Evolutionary conservation across 2,888 invertebrate species (phyloP).

Genomic region (Vanessa cardui): DNA sequence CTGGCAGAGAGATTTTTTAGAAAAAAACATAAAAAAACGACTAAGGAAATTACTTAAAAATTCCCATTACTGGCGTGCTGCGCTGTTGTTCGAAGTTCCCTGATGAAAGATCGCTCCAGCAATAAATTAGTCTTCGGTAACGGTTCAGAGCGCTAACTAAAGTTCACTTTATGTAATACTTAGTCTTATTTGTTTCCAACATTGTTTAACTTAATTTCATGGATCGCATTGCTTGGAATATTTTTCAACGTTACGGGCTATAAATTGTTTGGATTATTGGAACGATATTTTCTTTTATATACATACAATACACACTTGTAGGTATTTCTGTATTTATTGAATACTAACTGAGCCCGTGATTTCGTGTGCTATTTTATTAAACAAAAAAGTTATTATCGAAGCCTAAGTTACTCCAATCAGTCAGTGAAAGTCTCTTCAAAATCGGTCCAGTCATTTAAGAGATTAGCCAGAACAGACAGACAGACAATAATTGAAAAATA

Average conservation of each 20-base stretch:
- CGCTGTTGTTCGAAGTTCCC: conserved; percentile 18
- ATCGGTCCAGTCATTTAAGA: no score
- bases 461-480: no score
- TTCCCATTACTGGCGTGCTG: conserved; percentile 23
- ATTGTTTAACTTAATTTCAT: conserved; percentile 9
- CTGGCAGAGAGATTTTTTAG: conserved; percentile 35
- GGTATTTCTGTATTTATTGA: no score
- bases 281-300: no score
- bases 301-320: no score
- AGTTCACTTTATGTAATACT: conserved; percentile 9
- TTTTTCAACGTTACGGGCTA: background rate
- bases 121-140: conserved; percentile 22
- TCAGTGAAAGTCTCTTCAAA: no score
- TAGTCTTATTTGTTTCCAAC: background rate
- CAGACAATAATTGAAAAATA: no score
- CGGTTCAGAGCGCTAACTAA: conserved; percentile 4
- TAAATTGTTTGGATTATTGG: no score
- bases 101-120: conserved; percentile 17
- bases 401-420: no score
- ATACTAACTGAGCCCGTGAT: no score
- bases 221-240: conserved; percentile 2
- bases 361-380: no score
- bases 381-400: no score
- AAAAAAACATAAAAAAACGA: conserved; percentile 30
- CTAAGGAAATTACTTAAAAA: conserved; percentile 37